A percentile compares a stretch with the other conserved stretches of the same genome.
phyloP scores from a whole-genome alignment of 2,113 vertebrate genomes.

The Cinclus mexicanus region DNA sequence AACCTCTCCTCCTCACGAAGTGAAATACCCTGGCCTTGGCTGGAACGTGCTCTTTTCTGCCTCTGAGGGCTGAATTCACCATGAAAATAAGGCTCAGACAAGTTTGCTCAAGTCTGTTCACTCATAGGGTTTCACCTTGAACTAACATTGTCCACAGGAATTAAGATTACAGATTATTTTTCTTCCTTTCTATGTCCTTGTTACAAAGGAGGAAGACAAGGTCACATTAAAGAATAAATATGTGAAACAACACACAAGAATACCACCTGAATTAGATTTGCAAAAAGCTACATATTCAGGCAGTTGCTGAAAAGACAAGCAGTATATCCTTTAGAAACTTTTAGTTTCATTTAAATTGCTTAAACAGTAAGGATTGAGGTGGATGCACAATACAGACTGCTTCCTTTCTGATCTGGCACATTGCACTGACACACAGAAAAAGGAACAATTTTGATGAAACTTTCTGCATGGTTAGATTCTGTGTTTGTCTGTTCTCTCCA shows the following conservation, averaged over 20 bases:
- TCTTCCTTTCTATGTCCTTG: background rate
- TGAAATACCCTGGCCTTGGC: background rate
- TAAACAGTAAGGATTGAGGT: background rate
- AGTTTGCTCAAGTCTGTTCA: background rate
- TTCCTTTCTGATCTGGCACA: background rate
- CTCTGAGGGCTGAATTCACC: background rate
- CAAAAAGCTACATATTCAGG: background rate
- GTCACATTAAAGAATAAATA: background rate
- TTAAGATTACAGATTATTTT: background rate
- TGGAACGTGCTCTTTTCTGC: background rate
- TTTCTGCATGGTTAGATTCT: background rate
- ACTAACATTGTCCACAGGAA: background rate
- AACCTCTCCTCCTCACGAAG: background rate
- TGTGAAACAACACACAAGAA: background rate
- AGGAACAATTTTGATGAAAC: background rate
- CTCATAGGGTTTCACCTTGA: background rate
- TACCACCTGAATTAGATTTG: background rate
- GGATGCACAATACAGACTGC: background rate
- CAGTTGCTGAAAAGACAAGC: background rate
- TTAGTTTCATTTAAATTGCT: background rate
- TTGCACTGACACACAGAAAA: background rate
- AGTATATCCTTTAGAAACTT: background rate
- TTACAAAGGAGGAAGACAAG: background rate
- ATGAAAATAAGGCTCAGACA: background rate
- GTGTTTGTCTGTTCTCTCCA: slow-evolving; percentile 36